Evolutionary conservation across 2,888 invertebrate genomes (phyloP), one percentile per base, ranked within the genome.

Genomic region (Tuta absoluta): DNA sequence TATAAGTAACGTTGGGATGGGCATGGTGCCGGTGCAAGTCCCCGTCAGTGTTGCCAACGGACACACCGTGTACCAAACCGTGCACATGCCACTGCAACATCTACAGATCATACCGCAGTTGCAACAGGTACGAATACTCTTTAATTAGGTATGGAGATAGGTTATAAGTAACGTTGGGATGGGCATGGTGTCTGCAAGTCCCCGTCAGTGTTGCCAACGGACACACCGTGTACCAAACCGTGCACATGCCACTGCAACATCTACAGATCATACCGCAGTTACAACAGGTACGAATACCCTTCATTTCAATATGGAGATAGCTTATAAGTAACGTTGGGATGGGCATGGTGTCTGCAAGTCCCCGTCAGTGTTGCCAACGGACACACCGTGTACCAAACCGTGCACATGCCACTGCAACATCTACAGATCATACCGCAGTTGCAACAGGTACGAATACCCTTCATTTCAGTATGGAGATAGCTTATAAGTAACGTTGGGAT

Each of bases 161-260:
- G n/a, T 79, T 14, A 82, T 84, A 67, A 83, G 87, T 45, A 73
- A 79, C 1, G 82, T 81, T 65, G 78, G 81, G 63, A 77, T 88
- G 79, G 86, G 95, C 77, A 95, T 96, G 66, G 96, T 98, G 62
- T 97, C 97, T 98, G 4, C 98, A 98, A 85, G 96, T 98, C 67
- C 98, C 98, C 0, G 96, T 98, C 69, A 94, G 95, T 60, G 94
- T 96, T 63, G 93, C 95, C 41, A 96, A 96, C 83, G 98, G 98
- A 0, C 98, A 98, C 87, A 98, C 98, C 0, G 95, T 98, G 66
- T 96, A 98, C 85, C 98, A 99, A 84, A 98, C 98, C 0, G 95
- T 99, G 0, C 98, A 98, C 82, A 95, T 99, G 75, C 98, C 98
- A 0, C 93, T 98, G 19, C 93, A 93, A 57, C 94, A 94, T 68